A percentile compares a stretch with the other conserved stretches of the same genome.
These are phyloP conservation scores for Anthoscopus minutus DNA, from an alignment of 2,113 vertebrate species.

Conservation along the genomic window DNA sequence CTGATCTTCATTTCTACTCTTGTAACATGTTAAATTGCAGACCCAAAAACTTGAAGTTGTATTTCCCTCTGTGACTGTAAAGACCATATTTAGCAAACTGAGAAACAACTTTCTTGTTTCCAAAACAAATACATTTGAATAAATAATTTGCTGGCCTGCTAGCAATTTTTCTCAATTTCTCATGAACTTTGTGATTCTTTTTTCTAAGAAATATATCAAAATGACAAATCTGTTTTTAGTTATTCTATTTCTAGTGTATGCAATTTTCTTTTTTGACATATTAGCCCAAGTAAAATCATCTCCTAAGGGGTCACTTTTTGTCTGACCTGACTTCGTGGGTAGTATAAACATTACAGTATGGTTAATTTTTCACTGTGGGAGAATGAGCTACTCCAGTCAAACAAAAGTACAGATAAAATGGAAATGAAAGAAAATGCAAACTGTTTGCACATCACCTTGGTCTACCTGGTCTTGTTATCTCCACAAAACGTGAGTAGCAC, in stretches of 20 bases:
- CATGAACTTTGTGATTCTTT: background rate
- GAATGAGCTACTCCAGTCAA: background rate
- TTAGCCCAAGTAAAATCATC: background rate
- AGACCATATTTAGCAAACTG: background rate
- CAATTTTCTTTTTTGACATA: background rate
- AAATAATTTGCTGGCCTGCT: background rate
- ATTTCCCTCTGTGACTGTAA: background rate
- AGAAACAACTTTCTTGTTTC: background rate
- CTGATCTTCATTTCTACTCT: background rate
- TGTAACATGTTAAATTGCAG: background rate
- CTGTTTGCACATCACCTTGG: background rate
- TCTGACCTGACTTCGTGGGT: background rate
- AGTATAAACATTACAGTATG: background rate
- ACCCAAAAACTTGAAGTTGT: background rate
- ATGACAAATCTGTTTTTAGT: background rate
- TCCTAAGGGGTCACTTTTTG: background rate
- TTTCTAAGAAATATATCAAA: background rate
- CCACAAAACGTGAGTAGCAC: fast-evolving
- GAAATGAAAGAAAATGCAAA: background rate
- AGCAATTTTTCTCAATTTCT: background rate
- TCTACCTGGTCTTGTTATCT: background rate
- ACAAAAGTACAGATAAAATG: background rate
- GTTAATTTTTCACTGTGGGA: background rate
- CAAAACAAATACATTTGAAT: background rate
- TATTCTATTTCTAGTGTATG: background rate